Percentiles rank a stretch among this genome's conserved stretches.
Evolutionary conservation across 2,113 vertebrate species (phyloP).

Genomic region (Catharus fuscescens): DNA sequence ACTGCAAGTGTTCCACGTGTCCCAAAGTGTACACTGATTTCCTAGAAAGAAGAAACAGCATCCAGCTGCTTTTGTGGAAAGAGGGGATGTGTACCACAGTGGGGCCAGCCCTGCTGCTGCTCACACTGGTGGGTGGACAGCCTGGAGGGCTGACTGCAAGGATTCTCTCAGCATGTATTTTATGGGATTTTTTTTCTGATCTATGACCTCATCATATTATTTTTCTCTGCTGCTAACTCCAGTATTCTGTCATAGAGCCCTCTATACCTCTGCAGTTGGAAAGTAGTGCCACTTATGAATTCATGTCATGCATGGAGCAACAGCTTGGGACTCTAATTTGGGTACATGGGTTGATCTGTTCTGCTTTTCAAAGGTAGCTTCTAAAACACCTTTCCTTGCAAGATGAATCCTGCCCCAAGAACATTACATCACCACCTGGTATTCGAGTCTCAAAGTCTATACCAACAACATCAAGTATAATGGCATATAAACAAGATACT

Average conservation of each 20-base stretch:
- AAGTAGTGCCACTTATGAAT: not conserved
- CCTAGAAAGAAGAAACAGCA: not conserved
- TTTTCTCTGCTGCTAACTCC: not conserved
- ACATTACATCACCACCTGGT: not conserved
- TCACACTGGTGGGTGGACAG: not conserved
- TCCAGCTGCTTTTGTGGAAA: conserved; percentile 6
- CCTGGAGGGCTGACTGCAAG: not conserved
- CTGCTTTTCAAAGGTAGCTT: not conserved
- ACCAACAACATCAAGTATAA: not conserved
- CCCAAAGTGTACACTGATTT: not conserved
- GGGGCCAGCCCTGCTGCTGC: not conserved
- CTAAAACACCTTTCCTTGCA: not conserved
- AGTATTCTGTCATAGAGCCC: not conserved
- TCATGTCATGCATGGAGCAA: not conserved
- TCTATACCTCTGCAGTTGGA: not conserved
- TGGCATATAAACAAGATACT: not conserved
- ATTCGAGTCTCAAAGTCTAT: not conserved
- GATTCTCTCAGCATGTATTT: not conserved
- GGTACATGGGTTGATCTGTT: not conserved
- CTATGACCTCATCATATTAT: not conserved
- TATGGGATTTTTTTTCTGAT: not conserved
- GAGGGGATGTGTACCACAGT: not conserved
- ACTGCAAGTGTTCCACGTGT: not conserved
- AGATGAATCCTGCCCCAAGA: not conserved
- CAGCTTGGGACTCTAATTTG: not conserved